Evolutionary conservation across 2,113 vertebrate genomes (phyloP).

Genomic region (Orientallactaga bullata): DNA sequence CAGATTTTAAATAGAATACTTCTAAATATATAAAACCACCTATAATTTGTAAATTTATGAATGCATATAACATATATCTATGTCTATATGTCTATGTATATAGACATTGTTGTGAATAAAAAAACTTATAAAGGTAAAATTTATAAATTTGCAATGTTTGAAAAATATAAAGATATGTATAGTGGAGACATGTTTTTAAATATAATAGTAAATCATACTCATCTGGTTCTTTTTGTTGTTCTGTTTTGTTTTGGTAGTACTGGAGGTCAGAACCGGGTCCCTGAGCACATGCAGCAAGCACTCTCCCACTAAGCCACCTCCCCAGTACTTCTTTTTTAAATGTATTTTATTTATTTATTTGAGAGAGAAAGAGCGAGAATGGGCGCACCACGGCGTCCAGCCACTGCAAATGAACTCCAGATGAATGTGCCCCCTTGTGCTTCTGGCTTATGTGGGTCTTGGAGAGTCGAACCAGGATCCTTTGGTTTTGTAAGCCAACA

Average conservation of each 20-base stretch:
- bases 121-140: neutral
- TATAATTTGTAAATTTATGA: neutral
- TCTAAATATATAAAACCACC: neutral
- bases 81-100: neutral
- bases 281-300: too few relatives aligned
- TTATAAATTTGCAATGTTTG: neutral
- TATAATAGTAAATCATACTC: neutral
- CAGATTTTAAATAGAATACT: neutral
- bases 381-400: too few relatives aligned
- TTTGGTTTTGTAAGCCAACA: too few relatives aligned
- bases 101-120: neutral
- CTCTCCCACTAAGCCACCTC: neutral
- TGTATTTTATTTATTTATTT: too few relatives aligned
- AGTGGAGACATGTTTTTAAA: neutral
- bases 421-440: too few relatives aligned
- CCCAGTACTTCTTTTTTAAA: neutral
- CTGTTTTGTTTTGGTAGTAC: neutral
- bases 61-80: neutral
- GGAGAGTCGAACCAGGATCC: too few relatives aligned
- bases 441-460: too few relatives aligned
- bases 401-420: too few relatives aligned
- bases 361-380: too few relatives aligned
- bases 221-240: neutral
- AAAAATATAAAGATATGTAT: neutral
- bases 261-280: neutral